Base-by-base conservation (phyloP, 2,888 invertebrate species). In the Drymonia ruficornis region DNA sequence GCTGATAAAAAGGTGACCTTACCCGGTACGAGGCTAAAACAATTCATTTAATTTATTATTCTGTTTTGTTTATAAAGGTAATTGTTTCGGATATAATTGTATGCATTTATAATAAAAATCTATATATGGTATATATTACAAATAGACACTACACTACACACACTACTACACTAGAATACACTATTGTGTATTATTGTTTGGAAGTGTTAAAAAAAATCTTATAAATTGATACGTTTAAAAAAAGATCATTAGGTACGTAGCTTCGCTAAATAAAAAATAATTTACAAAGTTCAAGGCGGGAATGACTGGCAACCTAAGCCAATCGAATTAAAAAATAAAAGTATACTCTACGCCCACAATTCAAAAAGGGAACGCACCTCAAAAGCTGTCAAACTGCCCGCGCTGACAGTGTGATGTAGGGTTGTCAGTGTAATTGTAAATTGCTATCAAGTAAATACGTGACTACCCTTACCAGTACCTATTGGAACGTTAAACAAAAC, bases 371-470 rank as follows among this genome's bases (percentile, higher is more conserved):
- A 88, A 86, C 85, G 84, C 83, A 74, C 82, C 87, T 90, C 87
- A 89, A 89, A 89, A 89, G 89, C 90, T 89, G 91, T 91, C 91
- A 89, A 89, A 88, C 91, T 85, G 86, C 86, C 83, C 83, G 83
- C 59, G 55, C 61, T 66, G 67, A 66, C 70, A 57, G 58, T 53
- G 44, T 1, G 44, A 23, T 16, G 15, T 57, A 70, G 70, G 70
- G 70, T 18, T 72, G 70, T 47, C 57, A 45, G 19, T 23, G 9
- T 44, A 23, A 43, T 23, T 40, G 12, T 31, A 18, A 2, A n/a
- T 49, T 29, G 11, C 12, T 11, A 31, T 31, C 23, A 23, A 23
- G 23, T 23, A 23, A 2, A 2, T 23, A 23, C 23, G 23, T 23
- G 23, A 23, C 23, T 23, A 23, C 23, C 23, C 7, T 23, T 23